Evolutionary conservation across 2,888 invertebrate genomes (phyloP), one percentile per base, ranked within the genome.

Genomic region (Netelia fuscicornis): DNA sequence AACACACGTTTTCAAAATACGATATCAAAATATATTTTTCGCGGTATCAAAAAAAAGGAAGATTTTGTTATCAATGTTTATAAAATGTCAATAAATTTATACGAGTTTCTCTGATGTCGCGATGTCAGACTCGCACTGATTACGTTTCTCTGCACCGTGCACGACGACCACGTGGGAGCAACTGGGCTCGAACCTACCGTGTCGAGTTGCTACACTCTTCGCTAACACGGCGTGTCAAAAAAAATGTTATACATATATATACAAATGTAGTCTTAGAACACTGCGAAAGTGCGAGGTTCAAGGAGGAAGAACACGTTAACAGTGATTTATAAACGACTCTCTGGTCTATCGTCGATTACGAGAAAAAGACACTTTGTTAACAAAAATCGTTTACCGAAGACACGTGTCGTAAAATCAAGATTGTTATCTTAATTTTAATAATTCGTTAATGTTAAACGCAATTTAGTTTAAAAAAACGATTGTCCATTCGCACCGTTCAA

Each of bases 91-190:
- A 74, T 30, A 62, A 44, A 54, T 62, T 74, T 62, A n/a, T 75
- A 54, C 20, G 48, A 48, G 48, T 1, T 48, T 64, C 23, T 64
- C 9, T 60, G 42, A 20, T 60, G 20, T 13, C 23, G 70, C 17
- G 20, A 37, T 9, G 17, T 20, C 13, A n/a, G 20, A 48, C 48
- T 48, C 11, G 48, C 11, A 10, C 48, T 30, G 54, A 56, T 17
- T 37, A 58, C 20, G 54, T 5, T 71, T 17, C 30, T 52, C 37
- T 37, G 75, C 67, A 0, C 58, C 56, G 71, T 37, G 58, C 71
- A 68, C 77, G 62, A 10, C 81, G 81, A 84, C 81, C 84, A 84
- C 84, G 84, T 84, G 84, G 77, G 81, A 81, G 81, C 65, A 62
- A 84, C 84, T 77, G 77, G 37, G 54, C 64, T 74, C 37, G 52